Conservation (phyloP, 2,797 vertebrate species). For the Percopsis omiscomaycus region DNA sequence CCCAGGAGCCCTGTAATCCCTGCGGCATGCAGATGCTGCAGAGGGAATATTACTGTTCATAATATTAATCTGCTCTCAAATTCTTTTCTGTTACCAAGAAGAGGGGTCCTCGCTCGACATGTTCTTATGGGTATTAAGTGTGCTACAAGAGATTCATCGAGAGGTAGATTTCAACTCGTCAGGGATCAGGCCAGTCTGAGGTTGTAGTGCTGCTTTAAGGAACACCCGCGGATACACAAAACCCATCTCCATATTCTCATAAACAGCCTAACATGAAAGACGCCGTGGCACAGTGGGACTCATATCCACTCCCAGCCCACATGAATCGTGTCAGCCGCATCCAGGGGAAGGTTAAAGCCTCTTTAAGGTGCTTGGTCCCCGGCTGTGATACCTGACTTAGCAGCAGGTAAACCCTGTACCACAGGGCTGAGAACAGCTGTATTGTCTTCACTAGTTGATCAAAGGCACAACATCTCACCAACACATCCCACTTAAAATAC, state of each 20-base stretch:
- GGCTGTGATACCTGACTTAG: constrained; percentile 78
- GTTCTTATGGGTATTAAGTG: constrained; percentile 83
- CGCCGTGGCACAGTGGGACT: constrained; percentile 65
- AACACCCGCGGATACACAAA: constrained; percentile 71
- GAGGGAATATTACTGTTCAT: constrained; percentile 90
- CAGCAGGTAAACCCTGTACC: constrained; percentile 70
- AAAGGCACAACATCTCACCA: constrained; percentile 53
- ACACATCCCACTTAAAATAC: constrained; percentile 47
- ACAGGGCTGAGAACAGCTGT: constrained; percentile 49
- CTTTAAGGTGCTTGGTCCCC: constrained; percentile 75
- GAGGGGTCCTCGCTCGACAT: constrained; percentile 73
- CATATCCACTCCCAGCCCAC: constrained; percentile 71
- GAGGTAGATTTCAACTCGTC: constrained; percentile 80
- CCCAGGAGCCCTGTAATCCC: constrained; percentile 88
- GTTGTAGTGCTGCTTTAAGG: constrained; percentile 77
- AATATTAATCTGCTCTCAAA: constrained; percentile 88
- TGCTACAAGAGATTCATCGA: constrained; percentile 84
- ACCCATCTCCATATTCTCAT: constrained; percentile 76
- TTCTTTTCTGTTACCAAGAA: constrained; percentile 81
- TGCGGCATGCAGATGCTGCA: constrained; percentile 82
- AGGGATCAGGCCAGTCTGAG: constrained; percentile 79
- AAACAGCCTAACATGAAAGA: constrained; percentile 77
- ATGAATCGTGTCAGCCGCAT: constrained; percentile 75
- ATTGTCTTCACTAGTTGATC: constrained; percentile 74
- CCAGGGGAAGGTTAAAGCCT: constrained; percentile 76